phyloP scores from a whole-genome alignment of 1,140 invertebrate species.

The Acromyrmex heyeri region DNA sequence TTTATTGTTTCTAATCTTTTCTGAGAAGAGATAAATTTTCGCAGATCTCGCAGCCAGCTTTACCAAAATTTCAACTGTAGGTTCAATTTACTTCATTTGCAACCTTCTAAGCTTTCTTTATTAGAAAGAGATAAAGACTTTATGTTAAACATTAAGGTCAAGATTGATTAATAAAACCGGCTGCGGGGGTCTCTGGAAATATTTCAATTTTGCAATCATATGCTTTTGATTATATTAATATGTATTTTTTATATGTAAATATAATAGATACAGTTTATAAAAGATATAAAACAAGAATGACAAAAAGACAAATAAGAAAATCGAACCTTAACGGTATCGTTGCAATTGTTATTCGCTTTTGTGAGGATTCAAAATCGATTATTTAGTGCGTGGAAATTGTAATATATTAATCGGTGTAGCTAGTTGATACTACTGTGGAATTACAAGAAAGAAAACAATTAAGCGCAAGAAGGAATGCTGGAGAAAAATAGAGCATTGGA shows the following conservation, averaged over 20 bases:
- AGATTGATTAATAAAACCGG: slow-evolving; percentile 9
- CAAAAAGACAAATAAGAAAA: slow-evolving; percentile 1
- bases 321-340: slow-evolving; percentile 55
- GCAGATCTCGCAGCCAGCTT: neutral
- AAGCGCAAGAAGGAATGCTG: neutral
- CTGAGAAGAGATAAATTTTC: slow-evolving; percentile 6
- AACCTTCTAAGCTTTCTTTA: neutral
- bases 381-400: slow-evolving; percentile 52
- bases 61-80: neutral
- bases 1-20: slow-evolving; percentile 15
- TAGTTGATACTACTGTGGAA: slow-evolving; percentile 47
- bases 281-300: slow-evolving; percentile 50
- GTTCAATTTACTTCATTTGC: slow-evolving; percentile 8
- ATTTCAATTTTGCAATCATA: slow-evolving; percentile 12
- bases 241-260: slow-evolving; percentile 38
- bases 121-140: neutral
- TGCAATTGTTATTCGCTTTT: slow-evolving; percentile 51
- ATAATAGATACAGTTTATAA: slow-evolving; percentile 31
- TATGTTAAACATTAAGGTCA: neutral
- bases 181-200: neutral
- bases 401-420: slow-evolving; percentile 55
- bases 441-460: neutral
- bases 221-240: slow-evolving; percentile 19
- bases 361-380: slow-evolving; percentile 34
- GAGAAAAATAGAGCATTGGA: neutral